Evolutionary conservation across 2,888 invertebrate genomes (phyloP).

Genomic region (Mycogona germanica): DNA sequence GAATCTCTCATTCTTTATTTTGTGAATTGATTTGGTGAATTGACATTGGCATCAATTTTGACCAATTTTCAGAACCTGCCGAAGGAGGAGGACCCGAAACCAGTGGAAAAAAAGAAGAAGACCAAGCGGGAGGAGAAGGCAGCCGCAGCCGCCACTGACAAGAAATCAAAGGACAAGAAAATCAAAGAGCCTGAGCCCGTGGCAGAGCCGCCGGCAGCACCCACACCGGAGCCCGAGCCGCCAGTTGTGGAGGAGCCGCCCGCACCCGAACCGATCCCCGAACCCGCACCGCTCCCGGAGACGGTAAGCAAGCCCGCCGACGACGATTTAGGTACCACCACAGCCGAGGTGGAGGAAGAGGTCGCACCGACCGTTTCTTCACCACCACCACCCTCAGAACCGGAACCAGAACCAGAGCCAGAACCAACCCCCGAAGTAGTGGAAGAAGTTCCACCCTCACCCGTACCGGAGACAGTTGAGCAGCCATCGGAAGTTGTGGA

Average conservation of each 20-base stretch:
- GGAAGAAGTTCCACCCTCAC: background rate
- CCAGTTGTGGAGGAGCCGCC: background rate
- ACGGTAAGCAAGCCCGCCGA: background rate
- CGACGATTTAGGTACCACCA: background rate
- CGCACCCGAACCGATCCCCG: background rate
- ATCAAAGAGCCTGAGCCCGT: background rate
- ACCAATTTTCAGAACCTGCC: no score
- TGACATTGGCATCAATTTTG: no score
- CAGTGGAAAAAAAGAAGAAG: background rate
- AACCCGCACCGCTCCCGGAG: background rate
- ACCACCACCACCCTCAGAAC: background rate
- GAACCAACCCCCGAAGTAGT: background rate
- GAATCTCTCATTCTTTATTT: background rate
- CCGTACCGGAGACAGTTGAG: conserved; percentile 2
- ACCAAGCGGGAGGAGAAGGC: background rate
- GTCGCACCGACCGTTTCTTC: background rate
- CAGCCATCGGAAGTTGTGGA: background rate
- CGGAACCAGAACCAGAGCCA: conserved; percentile 4
- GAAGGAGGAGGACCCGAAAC: no score
- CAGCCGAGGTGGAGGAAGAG: background rate
- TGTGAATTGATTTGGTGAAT: no score
- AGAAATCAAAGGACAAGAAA: background rate
- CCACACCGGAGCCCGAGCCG: background rate
- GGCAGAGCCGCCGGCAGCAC: no score
- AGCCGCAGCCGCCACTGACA: background rate